phyloP scores from a whole-genome alignment of 2,113 vertebrate genomes.

The Xyrauchen texanus region DNA sequence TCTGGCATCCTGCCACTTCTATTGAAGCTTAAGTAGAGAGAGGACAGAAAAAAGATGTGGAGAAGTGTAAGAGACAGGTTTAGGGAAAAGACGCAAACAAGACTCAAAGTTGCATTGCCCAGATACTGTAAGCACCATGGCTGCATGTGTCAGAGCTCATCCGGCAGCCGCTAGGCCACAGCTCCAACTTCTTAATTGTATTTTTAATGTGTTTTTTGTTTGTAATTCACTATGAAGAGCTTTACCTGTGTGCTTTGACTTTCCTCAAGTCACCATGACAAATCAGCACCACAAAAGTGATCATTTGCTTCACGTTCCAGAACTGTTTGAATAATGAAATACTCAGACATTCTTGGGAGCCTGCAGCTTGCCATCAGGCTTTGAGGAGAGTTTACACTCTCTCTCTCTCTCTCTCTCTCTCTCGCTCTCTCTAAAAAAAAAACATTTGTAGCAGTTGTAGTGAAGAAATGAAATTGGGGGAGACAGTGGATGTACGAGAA shows the following conservation, averaged over 20 bases:
- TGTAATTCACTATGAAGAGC: not conserved
- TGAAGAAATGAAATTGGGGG: not conserved
- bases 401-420: not conserved
- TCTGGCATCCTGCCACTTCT: no score
- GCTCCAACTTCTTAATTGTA: no score
- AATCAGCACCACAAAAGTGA: conserved; percentile 17
- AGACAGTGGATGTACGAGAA: not conserved
- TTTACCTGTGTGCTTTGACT: conserved; percentile 1
- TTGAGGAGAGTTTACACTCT: conserved; percentile 20
- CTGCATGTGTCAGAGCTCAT: no score
- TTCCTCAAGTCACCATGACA: conserved; percentile 1
- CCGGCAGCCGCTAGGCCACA: no score
- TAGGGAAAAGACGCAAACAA: no score
- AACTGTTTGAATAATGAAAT: conserved; percentile 70
- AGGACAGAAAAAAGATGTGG: no score
- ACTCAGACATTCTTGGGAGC: conserved; percentile 68
- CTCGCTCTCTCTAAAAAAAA: not conserved
- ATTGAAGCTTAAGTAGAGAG: no score
- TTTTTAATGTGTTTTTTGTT: no score
- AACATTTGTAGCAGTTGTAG: conserved; percentile 10
- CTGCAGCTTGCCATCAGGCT: conserved; percentile 62
- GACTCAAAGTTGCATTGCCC: no score
- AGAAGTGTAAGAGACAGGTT: no score
- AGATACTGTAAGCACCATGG: no score
- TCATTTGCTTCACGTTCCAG: conserved; percentile 21